These are phyloP conservation scores for Seriola dumerili DNA, from an alignment of 2,113 vertebrate species.

Conservation along the genomic window DNA sequence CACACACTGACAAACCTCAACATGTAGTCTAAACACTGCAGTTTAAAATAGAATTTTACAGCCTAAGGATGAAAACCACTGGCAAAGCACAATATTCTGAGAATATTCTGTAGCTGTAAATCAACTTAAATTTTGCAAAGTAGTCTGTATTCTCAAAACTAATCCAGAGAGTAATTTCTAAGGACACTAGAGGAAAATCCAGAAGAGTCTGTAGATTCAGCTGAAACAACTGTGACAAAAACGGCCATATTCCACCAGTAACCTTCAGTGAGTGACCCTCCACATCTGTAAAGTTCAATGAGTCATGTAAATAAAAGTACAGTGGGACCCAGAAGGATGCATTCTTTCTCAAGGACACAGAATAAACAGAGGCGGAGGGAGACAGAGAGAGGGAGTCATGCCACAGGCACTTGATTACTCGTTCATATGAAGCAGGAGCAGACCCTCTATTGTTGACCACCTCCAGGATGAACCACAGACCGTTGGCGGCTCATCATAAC, in stretches of 20 bases:
- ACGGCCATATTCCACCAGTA: not conserved
- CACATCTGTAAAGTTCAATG: slow-evolving; percentile 59
- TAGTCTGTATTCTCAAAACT: not conserved
- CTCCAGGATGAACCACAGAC: slow-evolving; percentile 80
- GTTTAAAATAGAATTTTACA: slow-evolving; percentile 63
- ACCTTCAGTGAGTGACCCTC: slow-evolving; percentile 29
- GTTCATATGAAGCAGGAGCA: slow-evolving; percentile 34
- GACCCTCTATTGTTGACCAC: slow-evolving; percentile 31
- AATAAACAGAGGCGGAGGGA: slow-evolving; percentile 37
- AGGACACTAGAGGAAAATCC: not conserved
- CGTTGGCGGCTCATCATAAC: slow-evolving; percentile 33
- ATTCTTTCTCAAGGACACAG: slow-evolving; percentile 78
- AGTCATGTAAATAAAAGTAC: slow-evolving; percentile 69
- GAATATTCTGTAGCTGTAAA: not conserved
- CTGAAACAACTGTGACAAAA: slow-evolving; percentile 6
- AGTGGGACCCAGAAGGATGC: slow-evolving; percentile 67
- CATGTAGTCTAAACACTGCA: slow-evolving; percentile 41
- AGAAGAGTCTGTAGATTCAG: not conserved
- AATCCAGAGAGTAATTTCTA: not conserved
- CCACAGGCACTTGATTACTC: slow-evolving; percentile 45
- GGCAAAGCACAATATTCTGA: slow-evolving; percentile 10
- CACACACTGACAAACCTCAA: slow-evolving; percentile 17
- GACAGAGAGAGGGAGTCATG: slow-evolving; percentile 37
- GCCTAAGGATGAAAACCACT: slow-evolving; percentile 26
- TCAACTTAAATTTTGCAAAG: not conserved